A percentile compares a stretch with the other conserved stretches of the same genome.
Evolutionary conservation across 2,888 invertebrate genomes (phyloP).

Genomic region (Callyntrura sp.): DNA sequence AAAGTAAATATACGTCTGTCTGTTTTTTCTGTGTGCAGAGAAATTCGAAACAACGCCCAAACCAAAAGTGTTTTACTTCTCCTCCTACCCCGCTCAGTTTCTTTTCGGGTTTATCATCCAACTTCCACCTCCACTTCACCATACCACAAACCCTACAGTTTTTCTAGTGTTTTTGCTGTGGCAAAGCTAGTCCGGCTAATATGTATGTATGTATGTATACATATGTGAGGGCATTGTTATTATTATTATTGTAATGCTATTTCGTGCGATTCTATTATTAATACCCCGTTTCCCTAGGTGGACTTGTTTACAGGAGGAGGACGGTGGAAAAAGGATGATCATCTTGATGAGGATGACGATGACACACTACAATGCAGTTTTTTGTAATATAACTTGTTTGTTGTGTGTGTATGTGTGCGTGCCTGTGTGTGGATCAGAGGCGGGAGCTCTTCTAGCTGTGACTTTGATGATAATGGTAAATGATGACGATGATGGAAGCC

Average conservation of each 20-base stretch:
- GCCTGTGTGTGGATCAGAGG: slow-evolving; percentile 59
- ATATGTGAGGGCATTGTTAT: background rate
- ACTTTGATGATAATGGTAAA: slow-evolving; percentile 75
- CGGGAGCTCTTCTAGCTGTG: slow-evolving; percentile 71
- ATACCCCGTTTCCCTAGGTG: background rate
- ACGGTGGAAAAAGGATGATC: slow-evolving; percentile 3
- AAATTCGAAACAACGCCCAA: slow-evolving; percentile 73
- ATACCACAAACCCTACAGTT: background rate
- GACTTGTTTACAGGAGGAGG: slow-evolving; percentile 1
- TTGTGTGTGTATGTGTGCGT: background rate
- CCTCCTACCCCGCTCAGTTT: slow-evolving; percentile 27
- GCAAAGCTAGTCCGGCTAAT: background rate
- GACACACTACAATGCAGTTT: slow-evolving; percentile 39
- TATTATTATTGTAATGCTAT: slow-evolving; percentile 18
- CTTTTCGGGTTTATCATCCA: slow-evolving; percentile 16
- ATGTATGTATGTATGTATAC: background rate
- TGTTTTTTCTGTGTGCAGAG: slow-evolving; percentile 33
- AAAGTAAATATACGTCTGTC: slow-evolving; percentile 62
- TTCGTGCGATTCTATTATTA: slow-evolving; percentile 12
- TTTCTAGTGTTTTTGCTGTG: slow-evolving; percentile 17
- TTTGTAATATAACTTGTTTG: slow-evolving; percentile 29
- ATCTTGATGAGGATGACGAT: slow-evolving; percentile 31
- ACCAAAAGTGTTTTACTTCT: slow-evolving; percentile 35
- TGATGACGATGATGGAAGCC: slow-evolving; percentile 69
- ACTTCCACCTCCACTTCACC: background rate